Base-by-base conservation (phyloP, 2,113 vertebrate genomes). In the Hipposideros armiger region DNA sequence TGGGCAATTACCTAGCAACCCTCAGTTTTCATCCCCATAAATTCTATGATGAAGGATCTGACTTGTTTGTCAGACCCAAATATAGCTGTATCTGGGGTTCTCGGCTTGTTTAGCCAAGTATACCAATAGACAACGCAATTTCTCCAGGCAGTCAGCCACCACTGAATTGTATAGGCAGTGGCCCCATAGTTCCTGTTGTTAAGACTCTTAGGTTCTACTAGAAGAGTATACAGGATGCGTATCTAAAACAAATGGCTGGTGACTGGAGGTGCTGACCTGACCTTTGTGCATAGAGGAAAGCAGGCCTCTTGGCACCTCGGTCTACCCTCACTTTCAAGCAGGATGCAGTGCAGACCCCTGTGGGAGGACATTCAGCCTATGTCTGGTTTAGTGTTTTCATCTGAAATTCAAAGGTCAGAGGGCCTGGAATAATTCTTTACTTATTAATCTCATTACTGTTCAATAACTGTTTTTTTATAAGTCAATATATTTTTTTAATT, bases 141-240 rank as follows among this genome's bases (percentile, higher is more conserved):
- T 87, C 60, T 47, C 74, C 19, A 52, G 72, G 52, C 32, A 1
- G 24, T 11, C 26, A 19, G 56, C 22, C 32, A 32, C 40, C 52
- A 3, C 24, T 15, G 64, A 32, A 64, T 5, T 47, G 10, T 24
- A 36, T 36, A 66, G 45, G 47, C 16, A 13, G 64, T 20, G 47
- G 28, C 58, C 64, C 20, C 16, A 11, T 0, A 2, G 16, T 17
- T 67, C 26, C 42, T n/a, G 26, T 17, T 67, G 42, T 93, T 32
- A 22, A 74, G 42, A 80, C 73, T 50, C 76, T 58, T 66, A 4
- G 13, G 9, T 40, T 84, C 72, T 50, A 6, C 19, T 4, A 8
- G 77, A 28, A 8, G 77, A 28, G 19, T 3, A 1, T 3, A 28
- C 17, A 45, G 66, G 36, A 17, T 47, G 26, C 2, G 0, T 36